Evolutionary conservation across 2,888 invertebrate genomes (phyloP), one percentile per base, ranked within the genome.

Genomic region (Sinopyrophorus schimmeli): DNA sequence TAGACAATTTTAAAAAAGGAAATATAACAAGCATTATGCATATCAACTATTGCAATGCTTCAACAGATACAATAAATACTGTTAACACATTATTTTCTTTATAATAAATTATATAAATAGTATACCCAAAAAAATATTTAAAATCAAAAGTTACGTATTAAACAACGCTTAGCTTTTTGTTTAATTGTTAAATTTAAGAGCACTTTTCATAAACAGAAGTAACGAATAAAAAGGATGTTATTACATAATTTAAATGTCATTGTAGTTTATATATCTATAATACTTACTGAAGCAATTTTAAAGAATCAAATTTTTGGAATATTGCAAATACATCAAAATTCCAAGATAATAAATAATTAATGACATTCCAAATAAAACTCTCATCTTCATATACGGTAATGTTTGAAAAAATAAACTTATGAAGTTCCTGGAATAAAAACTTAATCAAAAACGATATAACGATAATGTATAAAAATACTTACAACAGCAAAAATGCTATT

Each of bases 241-340:
- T 18, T 18, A n/a, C n/a, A n/a, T n/a, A n/a, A n/a, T n/a, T n/a
- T n/a, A 18, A 18, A 18, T 18, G 18, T 18, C n/a, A n/a, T n/a
- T n/a, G n/a, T n/a, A n/a, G n/a, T n/a, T n/a, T n/a, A n/a, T n/a
- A n/a, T n/a, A n/a, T n/a, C n/a, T n/a, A n/a, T 2, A 2, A 3
- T 12, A 9, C 18, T 6, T 20, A 47, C 47, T 17, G 30, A 1
- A 49, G 5, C 14, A 49, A 20, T 12, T 23, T 7, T 9, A 49
- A 32, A 3, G 26, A 26, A 20, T 43, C 18, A 20, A 49, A 49
- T 9, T 20, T 26, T 11, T 32, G 26, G 28, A 49, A 49, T 9
- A 49, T 30, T 2, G 31, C 35, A 5, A 21, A 6, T 3, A 42
- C 49, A 12, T 43, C 38, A 43, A 49, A 49, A 34, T 49, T 43